Evolutionary conservation across 2,888 invertebrate genomes (phyloP).

Genomic region (Caenorhabditis becei): DNA sequence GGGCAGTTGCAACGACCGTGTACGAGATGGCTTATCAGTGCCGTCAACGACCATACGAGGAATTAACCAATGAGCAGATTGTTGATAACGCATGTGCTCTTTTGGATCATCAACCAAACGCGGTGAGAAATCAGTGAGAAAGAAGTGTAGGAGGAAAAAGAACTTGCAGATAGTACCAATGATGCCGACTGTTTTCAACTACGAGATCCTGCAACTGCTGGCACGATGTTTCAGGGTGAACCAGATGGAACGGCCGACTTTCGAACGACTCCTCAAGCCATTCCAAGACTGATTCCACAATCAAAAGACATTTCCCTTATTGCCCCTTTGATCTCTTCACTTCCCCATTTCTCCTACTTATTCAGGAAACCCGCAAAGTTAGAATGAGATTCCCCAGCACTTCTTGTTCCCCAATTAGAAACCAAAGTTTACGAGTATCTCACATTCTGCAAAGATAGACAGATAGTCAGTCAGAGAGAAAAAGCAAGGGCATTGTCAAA

Average conservation of each 20-base stretch:
- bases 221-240: constrained; percentile 61
- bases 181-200: constrained; percentile 54
- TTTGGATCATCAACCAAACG: constrained; percentile 58
- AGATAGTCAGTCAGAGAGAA: constrained; percentile 17
- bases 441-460: constrained; percentile 6
- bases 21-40: constrained; percentile 92
- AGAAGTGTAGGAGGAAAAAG: not conserved
- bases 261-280: constrained; percentile 48
- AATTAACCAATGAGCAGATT: constrained; percentile 88
- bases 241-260: constrained; percentile 58
- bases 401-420: constrained; percentile 9
- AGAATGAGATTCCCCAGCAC: constrained; percentile 18
- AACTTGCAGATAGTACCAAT: constrained; percentile 44
- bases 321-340: constrained; percentile 35
- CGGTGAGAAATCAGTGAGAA: constrained; percentile 49
- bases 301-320: constrained; percentile 31
- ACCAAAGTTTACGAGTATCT: constrained; percentile 56
- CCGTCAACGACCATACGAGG: constrained; percentile 88
- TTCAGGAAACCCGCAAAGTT: constrained; percentile 38
- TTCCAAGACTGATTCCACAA: constrained; percentile 28
- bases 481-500: constrained; percentile 45
- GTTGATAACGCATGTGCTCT: constrained; percentile 86
- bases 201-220: constrained; percentile 40
- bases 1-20: constrained; percentile 92
- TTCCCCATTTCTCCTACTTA: constrained; percentile 44